phyloP scores from a whole-genome alignment of 2,797 vertebrate species.

The Picus viridis region DNA sequence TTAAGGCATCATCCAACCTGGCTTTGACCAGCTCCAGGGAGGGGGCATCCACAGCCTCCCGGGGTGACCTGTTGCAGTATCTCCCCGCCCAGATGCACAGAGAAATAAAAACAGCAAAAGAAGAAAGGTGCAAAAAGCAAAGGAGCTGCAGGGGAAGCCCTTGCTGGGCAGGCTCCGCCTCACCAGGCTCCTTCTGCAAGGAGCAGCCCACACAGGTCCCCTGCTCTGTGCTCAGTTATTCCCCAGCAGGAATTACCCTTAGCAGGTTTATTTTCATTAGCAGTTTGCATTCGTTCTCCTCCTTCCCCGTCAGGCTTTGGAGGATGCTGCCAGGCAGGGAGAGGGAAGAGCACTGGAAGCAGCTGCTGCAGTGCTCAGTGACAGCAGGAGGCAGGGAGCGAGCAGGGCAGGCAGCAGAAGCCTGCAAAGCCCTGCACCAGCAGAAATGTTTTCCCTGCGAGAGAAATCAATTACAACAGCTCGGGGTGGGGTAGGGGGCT shows the following conservation, averaged over 20 bases:
- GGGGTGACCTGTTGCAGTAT: too few species aligned
- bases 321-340: background rate
- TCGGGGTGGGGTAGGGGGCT: too few species aligned
- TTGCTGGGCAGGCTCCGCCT: accelerated
- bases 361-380: background rate
- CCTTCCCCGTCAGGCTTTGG: background rate
- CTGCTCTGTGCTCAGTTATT: background rate
- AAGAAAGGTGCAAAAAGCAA: background rate
- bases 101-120: background rate
- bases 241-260: background rate
- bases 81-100: background rate
- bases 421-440: background rate
- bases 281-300: background rate
- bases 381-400: background rate
- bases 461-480: background rate
- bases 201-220: accelerated
- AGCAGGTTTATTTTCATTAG: background rate
- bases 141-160: background rate
- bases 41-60: too few species aligned
- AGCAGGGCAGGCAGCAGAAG: background rate
- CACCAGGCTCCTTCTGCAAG: background rate
- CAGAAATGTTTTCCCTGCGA: background rate
- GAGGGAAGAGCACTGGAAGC: background rate
- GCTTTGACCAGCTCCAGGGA: too few species aligned
- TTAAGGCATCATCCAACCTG: too few species aligned